These are phyloP conservation scores for Montipora sp. DNA, from an alignment of 64 coral and sea anemone genomes.

Conservation along the genomic window DNA sequence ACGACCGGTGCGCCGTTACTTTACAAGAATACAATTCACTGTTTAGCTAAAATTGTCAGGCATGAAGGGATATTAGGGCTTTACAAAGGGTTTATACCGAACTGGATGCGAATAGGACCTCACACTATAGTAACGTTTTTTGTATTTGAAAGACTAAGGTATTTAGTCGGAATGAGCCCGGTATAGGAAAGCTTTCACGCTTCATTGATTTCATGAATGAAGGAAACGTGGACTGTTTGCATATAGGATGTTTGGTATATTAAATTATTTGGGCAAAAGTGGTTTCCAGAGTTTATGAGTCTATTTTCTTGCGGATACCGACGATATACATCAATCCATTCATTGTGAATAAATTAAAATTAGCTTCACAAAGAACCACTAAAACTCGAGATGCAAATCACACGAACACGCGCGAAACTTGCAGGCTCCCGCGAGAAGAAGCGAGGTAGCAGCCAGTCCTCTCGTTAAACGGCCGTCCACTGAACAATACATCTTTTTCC, in stretches of 20 bases:
- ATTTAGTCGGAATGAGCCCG: conserved; percentile 81
- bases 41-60: conserved; percentile 78
- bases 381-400: too few relatives aligned
- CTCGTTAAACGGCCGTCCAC: too few relatives aligned
- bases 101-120: conserved; percentile 95
- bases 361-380: too few relatives aligned
- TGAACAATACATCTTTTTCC: too few relatives aligned
- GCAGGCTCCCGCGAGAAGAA: too few relatives aligned
- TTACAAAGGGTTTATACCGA: conserved; percentile 96
- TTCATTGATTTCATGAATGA: not conserved
- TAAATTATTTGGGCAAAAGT: too few relatives aligned
- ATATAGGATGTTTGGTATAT: not conserved
- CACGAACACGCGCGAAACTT: too few relatives aligned
- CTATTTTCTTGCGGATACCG: too few relatives aligned
- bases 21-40: conserved; percentile 84
- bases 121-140: conserved; percentile 96
- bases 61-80: conserved; percentile 87
- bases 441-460: too few relatives aligned
- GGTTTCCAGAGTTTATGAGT: too few relatives aligned
- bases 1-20: conserved; percentile 42
- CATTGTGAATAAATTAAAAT: too few relatives aligned
- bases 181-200: conserved; percentile 35
- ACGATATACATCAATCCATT: too few relatives aligned
- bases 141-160: conserved; percentile 91
- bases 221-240: not conserved